Conservation (phyloP, 2,113 vertebrate species). For the Daboia siamensis region DNA sequence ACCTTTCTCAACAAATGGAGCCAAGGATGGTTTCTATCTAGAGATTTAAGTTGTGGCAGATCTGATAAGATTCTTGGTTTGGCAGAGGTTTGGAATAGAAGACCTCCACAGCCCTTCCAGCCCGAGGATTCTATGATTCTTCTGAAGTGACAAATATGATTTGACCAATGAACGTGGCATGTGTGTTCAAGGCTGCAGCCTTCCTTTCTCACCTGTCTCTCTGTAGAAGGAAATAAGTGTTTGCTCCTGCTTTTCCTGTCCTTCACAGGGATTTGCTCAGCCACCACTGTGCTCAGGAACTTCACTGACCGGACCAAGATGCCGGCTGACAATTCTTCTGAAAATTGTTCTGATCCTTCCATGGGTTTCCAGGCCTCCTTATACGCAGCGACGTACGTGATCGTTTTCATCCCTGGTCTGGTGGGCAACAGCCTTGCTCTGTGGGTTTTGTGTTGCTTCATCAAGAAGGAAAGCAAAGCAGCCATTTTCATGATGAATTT, state of each 20-base stretch:
- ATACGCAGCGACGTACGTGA: slow-evolving; percentile 78
- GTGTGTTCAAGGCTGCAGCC: neutral
- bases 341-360: slow-evolving; percentile 56
- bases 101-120: neutral
- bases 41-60: neutral
- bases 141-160: neutral
- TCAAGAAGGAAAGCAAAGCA: slow-evolving; percentile 82
- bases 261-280: slow-evolving; percentile 39
- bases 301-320: slow-evolving; percentile 24
- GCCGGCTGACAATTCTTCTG: slow-evolving; percentile 32
- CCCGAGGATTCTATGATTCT: neutral
- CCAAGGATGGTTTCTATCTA: neutral
- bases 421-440: slow-evolving; percentile 81
- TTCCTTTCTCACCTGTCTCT: neutral
- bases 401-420: slow-evolving; percentile 84
- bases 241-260: neutral
- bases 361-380: slow-evolving; percentile 67
- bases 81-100: neutral
- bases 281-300: neutral
- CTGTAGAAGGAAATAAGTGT: neutral
- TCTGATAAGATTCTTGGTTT: neutral
- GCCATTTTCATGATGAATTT: slow-evolving; percentile 91
- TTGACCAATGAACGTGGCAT: neutral
- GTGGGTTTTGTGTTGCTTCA: slow-evolving; percentile 79
- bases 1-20: neutral